A percentile compares a stretch with the other conserved stretches of the same genome.
Conservation (phyloP, 2,797 vertebrate genomes). For the Pseudochirops cupreus region DNA sequence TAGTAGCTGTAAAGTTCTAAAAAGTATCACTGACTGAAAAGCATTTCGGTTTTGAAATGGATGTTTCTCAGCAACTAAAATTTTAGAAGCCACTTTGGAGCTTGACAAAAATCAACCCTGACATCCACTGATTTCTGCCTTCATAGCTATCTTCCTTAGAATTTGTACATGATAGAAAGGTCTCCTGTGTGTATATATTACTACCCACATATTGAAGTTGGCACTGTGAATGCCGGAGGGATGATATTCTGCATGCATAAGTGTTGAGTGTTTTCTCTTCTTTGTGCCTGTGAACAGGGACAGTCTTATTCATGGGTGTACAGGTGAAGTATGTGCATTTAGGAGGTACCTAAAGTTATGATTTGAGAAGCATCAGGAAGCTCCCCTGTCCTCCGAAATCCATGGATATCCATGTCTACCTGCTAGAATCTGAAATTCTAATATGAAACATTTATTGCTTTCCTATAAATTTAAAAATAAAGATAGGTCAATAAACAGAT, state of each 20-base stretch:
- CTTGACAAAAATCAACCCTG: neutral
- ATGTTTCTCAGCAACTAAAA: neutral
- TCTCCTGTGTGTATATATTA: neutral
- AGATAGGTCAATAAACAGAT: neutral
- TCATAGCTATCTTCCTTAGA: neutral
- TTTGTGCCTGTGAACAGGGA: neutral
- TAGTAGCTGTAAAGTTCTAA: constrained; percentile 67
- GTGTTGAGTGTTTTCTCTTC: neutral
- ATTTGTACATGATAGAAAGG: neutral
- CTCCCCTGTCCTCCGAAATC: neutral
- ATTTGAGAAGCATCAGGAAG: neutral
- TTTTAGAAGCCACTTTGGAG: neutral
- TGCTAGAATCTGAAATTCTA: neutral
- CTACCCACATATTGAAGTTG: neutral
- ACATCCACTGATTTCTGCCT: too few species aligned
- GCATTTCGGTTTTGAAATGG: neutral
- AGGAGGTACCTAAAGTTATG: neutral
- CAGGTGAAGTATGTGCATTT: neutral
- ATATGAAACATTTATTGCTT: neutral
- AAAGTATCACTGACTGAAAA: neutral
- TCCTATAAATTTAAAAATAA: neutral
- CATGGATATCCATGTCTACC: neutral
- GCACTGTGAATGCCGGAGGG: neutral
- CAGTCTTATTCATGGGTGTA: neutral
- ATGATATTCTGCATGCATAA: neutral